phyloP scores from a whole-genome alignment of 2,888 invertebrate genomes.

The Papilio demoleus region DNA sequence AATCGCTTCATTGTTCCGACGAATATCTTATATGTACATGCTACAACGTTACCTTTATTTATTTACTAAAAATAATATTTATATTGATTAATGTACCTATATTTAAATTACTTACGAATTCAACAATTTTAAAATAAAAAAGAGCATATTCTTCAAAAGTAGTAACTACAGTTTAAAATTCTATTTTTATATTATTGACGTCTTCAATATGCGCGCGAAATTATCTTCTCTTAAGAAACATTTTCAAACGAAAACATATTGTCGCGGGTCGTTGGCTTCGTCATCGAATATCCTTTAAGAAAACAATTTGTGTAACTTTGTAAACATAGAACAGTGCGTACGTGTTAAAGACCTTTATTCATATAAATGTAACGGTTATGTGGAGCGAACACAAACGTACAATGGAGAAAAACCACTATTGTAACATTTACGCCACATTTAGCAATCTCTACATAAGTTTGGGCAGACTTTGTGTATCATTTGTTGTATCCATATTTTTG shows the following conservation, averaged over 20 bases:
- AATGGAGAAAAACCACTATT: background rate
- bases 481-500: background rate
- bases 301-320: slow-evolving; percentile 10
- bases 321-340: slow-evolving; percentile 4
- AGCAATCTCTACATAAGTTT: background rate
- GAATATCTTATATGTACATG: no score
- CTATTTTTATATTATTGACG: background rate
- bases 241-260: slow-evolving; percentile 7
- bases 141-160: no score
- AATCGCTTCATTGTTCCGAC: no score
- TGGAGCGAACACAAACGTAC: background rate
- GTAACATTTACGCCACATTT: slow-evolving; percentile 14
- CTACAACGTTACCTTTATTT: no score
- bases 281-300: slow-evolving; percentile 31
- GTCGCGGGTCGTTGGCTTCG: slow-evolving; percentile 21
- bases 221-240: background rate
- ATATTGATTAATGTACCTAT: no score
- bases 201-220: background rate
- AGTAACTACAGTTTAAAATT: no score
- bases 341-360: slow-evolving; percentile 11
- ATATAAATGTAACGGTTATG: background rate
- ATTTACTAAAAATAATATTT: no score
- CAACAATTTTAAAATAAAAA: no score
- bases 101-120: no score
- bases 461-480: background rate